Base-by-base conservation (phyloP, 2,113 vertebrate species). In the Columba livia region DNA sequence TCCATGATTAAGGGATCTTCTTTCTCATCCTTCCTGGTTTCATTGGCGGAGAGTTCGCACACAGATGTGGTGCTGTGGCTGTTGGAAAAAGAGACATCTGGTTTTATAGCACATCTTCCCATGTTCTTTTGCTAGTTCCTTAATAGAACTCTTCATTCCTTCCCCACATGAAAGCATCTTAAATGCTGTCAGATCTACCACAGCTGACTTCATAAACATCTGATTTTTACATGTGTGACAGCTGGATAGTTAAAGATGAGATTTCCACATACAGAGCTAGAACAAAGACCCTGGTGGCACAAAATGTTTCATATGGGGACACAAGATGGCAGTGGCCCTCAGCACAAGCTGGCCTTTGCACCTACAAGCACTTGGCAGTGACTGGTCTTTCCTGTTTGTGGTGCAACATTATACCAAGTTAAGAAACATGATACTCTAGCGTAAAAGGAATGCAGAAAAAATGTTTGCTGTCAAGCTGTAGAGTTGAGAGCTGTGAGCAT, bases 1-100 rank as follows among this genome's bases (percentile, higher is more conserved):
- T 97, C 95, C 77, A 72, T 13, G 8, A 32, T 6, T 11, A 90
- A 25, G 53, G 89, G 47, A 15, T 90, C 93, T 19, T 96, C 97
- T 29, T 88, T 84, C 1, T 77, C 94, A 0, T 89, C 61, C 3
- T 50, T 85, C 5, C 9, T 92, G 58, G 90, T 97, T 60, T 95
- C 94, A 0, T 92, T 83, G 7, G 96, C 97, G 8, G 97, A 79
- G 3, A 79, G 88, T 90, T 98, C 94, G 31, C 98, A 98, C 51
- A 97, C 74, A 1, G 98, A 95, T 15, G 96, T 77, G 7, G 96
- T n/a, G 67, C 94, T 94, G 78, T 97, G 95, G 90, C 98, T 98
- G 97, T 64, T 87, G 72, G 54, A 44, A 85, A 65, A 80, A 79
- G 6, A 78, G 3, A 56, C 36, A 78, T 26, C 38, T 66, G 70